Evolutionary conservation across 2,797 vertebrate genomes (phyloP), one percentile per base, ranked within the genome.

Genomic region (Protosalanx chinensis): DNA sequence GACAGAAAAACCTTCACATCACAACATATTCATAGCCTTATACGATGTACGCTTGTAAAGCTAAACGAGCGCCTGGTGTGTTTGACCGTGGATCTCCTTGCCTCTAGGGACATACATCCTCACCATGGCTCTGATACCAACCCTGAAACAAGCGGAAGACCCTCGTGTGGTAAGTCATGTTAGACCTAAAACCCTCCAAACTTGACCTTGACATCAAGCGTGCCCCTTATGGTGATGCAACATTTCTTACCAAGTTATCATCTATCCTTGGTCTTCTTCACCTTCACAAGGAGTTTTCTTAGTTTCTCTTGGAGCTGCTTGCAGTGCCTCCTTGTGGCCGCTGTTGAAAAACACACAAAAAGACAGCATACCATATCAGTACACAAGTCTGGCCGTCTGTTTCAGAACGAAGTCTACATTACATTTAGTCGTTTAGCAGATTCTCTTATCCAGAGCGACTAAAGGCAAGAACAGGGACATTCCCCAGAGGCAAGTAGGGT

Each of bases 141-240:
- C 89, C 0, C 78, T 96, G 75, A 90, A 93, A 82, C 91, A 91
- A 69, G 91, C 66, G n/a, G 84, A 90, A 69, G 91, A 95, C 72
- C 83, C 95, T 0, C 90, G 95, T 92, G 95, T 95, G 89, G 95
- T 96, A 80, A 86, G 94, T 91, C 71, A 3, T 27, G 57, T 18
- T 35, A 6, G 12, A 27, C 29, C 66, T 32, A 5, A 65, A 12
- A 5, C 8, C 15, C 20, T 23, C 20, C 63, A 20, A 67, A 32
- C 41, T 46, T 12, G 1, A 7, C 6, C 35, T 37, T 8, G 10
- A 46, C 41, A 13, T 46, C 12, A 8, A 46, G 41, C 41, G 12
- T 46, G 41, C 3, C 10, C 2, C 2, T 8, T 12, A 13, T 12
- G 41, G 37, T 46, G 41, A 46, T 46, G 41, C 41, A 56, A 56